Evolutionary conservation across 2,113 vertebrate genomes (phyloP).

Genomic region (Pedetes capensis): DNA sequence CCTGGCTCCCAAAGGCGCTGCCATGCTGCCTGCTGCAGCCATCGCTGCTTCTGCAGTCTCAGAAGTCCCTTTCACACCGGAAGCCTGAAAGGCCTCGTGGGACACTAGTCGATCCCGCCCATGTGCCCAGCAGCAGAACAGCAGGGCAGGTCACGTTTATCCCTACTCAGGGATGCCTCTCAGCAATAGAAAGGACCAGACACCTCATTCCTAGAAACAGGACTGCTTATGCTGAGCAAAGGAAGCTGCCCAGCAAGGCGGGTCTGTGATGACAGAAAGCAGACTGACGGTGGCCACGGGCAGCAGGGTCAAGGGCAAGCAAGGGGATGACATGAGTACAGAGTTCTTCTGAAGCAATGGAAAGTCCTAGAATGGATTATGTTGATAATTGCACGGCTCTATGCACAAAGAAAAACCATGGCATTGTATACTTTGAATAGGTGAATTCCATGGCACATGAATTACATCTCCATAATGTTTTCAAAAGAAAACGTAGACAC

Average conservation of each 20-base stretch:
- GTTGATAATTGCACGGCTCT: not conserved
- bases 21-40: too few relatives aligned
- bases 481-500: not conserved
- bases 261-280: not conserved
- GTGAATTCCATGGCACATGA: not conserved
- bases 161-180: fast-evolving
- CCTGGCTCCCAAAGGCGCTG: too few relatives aligned
- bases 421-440: fast-evolving
- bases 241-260: fast-evolving
- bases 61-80: not conserved
- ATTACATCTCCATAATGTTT: not conserved
- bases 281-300: fast-evolving
- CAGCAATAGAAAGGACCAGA: not conserved
- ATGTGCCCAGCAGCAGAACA: not conserved
- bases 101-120: too few relatives aligned
- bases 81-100: too few relatives aligned
- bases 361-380: not conserved
- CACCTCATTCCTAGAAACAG: fast-evolving
- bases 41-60: not conserved
- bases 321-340: fast-evolving
- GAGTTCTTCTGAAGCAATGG: fast-evolving
- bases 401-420: not conserved
- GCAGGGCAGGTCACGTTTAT: fast-evolving
- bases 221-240: fast-evolving
- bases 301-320: fast-evolving